These are phyloP conservation scores for Tragelaphus oryx DNA, from an alignment of 2,797 vertebrate species.

Conservation along the genomic window DNA sequence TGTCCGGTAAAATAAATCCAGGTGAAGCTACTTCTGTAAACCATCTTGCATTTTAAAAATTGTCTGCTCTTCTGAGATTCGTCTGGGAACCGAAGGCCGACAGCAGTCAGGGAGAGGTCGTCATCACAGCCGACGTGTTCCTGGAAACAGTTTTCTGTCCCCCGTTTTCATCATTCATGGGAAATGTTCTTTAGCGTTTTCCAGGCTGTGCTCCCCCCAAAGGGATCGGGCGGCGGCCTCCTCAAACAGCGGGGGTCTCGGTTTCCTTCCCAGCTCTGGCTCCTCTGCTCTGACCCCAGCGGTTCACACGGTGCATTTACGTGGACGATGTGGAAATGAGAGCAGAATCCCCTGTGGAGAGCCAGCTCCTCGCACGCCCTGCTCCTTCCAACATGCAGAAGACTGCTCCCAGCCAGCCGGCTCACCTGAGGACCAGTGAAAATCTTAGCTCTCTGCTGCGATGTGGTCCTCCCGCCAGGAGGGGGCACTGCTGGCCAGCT, in stretches of 20 bases:
- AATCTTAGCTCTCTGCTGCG: fast-evolving
- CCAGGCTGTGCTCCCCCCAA: fast-evolving
- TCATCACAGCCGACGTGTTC: fast-evolving
- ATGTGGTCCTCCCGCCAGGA: not conserved
- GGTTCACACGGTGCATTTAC: fast-evolving
- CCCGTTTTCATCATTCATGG: fast-evolving
- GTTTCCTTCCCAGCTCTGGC: fast-evolving
- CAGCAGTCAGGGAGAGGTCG: fast-evolving
- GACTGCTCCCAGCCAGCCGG: not conserved
- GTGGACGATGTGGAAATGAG: not conserved
- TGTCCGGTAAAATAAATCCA: not conserved
- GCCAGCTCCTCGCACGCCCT: fast-evolving
- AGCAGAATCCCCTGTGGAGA: not conserved
- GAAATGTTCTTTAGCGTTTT: not conserved
- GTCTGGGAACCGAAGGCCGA: not conserved
- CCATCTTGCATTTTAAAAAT: not conserved
- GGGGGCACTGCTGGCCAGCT: not conserved
- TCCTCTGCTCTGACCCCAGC: not conserved
- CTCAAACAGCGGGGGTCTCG: not conserved
- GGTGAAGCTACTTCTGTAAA: not conserved
- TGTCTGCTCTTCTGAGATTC: not conserved
- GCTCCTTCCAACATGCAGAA: fast-evolving
- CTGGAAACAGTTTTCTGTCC: fast-evolving
- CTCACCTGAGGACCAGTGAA: not conserved
- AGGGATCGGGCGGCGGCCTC: not conserved